phyloP scores from a whole-genome alignment of 2,797 vertebrate species.

The Pterois miles region DNA sequence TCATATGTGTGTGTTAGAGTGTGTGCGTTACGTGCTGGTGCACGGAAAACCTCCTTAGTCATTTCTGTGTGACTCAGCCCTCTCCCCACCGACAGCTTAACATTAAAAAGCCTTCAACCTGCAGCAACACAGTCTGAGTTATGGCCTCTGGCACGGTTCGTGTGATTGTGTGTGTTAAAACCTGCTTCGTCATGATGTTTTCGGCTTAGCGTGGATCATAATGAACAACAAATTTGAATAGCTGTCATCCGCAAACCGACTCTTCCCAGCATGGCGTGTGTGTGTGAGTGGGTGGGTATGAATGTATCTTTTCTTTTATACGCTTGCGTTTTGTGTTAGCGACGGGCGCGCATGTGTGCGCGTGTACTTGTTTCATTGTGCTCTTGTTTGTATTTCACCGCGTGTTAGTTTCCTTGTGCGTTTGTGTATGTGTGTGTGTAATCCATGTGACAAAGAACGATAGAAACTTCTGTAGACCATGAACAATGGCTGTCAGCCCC shows the following conservation, averaged over 20 bases:
- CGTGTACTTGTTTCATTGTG: slow-evolving; percentile 14
- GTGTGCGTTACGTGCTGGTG: slow-evolving; percentile 16
- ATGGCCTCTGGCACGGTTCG: slow-evolving; percentile 34
- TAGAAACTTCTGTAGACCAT: slow-evolving; percentile 27
- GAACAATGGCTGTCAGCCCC: slow-evolving; percentile 59
- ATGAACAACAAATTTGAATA: slow-evolving; percentile 67
- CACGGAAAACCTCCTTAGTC: slow-evolving; percentile 57
- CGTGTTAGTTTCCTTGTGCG: not conserved
- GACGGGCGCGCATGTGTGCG: not conserved
- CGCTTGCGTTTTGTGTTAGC: slow-evolving; percentile 33
- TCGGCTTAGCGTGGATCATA: slow-evolving; percentile 64
- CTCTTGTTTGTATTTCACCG: slow-evolving; percentile 29
- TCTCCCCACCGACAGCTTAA: slow-evolving; percentile 64
- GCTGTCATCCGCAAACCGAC: slow-evolving; percentile 51
- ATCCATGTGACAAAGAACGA: not conserved
- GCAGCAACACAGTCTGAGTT: slow-evolving; percentile 56
- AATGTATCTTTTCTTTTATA: slow-evolving; percentile 29
- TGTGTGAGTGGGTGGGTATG: slow-evolving; percentile 1
- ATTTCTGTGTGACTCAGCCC: slow-evolving; percentile 62
- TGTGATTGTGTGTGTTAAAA: slow-evolving; percentile 55
- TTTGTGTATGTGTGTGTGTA: not conserved
- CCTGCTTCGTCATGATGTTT: slow-evolving; percentile 71
- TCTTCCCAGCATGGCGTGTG: slow-evolving; percentile 8
- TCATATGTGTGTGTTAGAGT: slow-evolving; percentile 1
- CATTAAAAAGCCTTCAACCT: slow-evolving; percentile 68